These are phyloP conservation scores for Heliocidaris tuberculata DNA, from an alignment of 35 echinoderm and acorn worm species.

Conservation along the genomic window DNA sequence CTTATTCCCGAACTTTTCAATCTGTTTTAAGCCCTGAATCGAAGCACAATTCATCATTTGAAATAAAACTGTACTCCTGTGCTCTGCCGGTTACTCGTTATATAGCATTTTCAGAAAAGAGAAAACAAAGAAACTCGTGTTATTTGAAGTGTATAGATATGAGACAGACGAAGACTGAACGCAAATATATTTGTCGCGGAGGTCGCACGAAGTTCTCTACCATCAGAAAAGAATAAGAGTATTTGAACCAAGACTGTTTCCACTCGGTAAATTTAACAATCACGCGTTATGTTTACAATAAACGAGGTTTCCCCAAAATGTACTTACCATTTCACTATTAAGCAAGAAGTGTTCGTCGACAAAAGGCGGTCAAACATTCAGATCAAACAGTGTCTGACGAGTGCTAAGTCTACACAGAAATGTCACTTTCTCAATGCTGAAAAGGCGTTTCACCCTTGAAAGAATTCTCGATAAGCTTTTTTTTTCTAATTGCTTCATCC, in stretches of 20 bases:
- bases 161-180: neutral
- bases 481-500: neutral
- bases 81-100: too few relatives aligned
- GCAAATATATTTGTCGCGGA: neutral
- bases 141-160: too few relatives aligned
- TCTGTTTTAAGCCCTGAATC: too few relatives aligned
- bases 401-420: neutral
- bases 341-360: neutral
- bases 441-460: neutral
- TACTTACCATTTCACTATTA: neutral
- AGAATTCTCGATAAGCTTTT: neutral
- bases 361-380: neutral
- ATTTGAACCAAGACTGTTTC: constrained; percentile 5
- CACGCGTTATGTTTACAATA: neutral
- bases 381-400: neutral
- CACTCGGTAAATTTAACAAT: neutral
- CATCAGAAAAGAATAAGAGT: neutral
- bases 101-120: too few relatives aligned
- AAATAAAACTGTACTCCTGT: too few relatives aligned
- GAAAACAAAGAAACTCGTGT: too few relatives aligned
- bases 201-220: neutral
- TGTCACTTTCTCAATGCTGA: neutral
- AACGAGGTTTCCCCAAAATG: neutral
- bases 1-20: too few relatives aligned
- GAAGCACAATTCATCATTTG: too few relatives aligned